Evolutionary conservation across 2,888 invertebrate species (phyloP), one percentile per base, ranked within the genome.

Genomic region (Gymnoscelis rufifasciata): DNA sequence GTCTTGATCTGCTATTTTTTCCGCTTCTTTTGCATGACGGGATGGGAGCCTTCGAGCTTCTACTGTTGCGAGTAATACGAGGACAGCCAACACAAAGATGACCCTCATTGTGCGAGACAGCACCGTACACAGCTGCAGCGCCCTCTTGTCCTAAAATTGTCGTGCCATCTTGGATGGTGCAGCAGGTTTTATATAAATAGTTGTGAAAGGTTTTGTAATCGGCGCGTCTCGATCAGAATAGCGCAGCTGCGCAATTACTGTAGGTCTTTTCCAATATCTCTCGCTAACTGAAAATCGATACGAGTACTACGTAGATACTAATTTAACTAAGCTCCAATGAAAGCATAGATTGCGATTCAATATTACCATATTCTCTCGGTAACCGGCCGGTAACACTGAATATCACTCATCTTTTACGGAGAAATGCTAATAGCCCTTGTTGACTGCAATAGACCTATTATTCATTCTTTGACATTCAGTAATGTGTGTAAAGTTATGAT

Each of bases 141-240:
- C 73, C 64, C 68, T 69, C 66, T 71, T 66, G 74, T 74, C 64
- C 58, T 68, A 71, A 75, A 73, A 84, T 83, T 83, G 66, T 78
- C 67, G 71, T n/a, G n/a, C n/a, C 68, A 71, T 72, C 68, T 68
- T 65, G 75, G 77, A 78, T 78, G 71, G 72, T 68, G 77, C 79
- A 71, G 76, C 77, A 81, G 81, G 84, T 50, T 88, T 87, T 88
- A 88, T 87, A 88, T 84, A 83, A 81, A 76, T 60, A 69, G 78
- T 88, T 87, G 83, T 78, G 88, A 78, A 86, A 88, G 78, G 68
- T 70, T 68, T 71, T 72, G 68, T 74, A 76, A 79, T 62, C 69
- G 73, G 67, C 74, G 76, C 81, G 77, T 71, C 77, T 78, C 71
- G 68, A 67, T 68, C 67, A 57, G 65, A 64, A 64, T 66, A 51